These are phyloP conservation scores for Crepidodera aurea DNA, from an alignment of 2,888 invertebrate genomes.

Conservation along the genomic window DNA sequence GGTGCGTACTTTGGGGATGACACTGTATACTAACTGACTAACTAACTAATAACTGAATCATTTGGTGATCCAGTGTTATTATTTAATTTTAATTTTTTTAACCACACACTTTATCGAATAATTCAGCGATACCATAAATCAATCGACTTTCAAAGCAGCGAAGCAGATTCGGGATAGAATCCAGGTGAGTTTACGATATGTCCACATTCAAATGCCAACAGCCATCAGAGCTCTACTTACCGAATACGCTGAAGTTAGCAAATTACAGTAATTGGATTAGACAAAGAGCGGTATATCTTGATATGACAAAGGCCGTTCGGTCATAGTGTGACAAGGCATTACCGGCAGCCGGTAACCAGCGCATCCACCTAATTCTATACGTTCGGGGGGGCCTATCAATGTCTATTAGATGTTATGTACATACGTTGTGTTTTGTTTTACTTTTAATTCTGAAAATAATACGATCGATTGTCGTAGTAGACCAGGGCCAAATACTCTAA, in stretches of 20 bases:
- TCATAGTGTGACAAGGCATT: slow-evolving; percentile 24
- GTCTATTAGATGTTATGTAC: too few relatives aligned
- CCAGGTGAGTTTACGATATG: slow-evolving; percentile 23
- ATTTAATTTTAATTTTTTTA: too few relatives aligned
- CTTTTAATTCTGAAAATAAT: too few relatives aligned
- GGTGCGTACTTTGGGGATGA: too few relatives aligned
- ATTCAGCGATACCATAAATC: neutral
- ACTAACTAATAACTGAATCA: too few relatives aligned
- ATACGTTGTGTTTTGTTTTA: too few relatives aligned
- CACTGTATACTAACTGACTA: too few relatives aligned
- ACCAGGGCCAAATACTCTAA: too few relatives aligned
- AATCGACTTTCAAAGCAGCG: neutral
- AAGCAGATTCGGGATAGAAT: slow-evolving; percentile 6
- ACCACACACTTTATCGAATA: too few relatives aligned
- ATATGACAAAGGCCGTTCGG: slow-evolving; percentile 26
- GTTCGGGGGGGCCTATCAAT: neutral
- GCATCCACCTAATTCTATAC: neutral
- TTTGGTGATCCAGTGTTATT: too few relatives aligned
- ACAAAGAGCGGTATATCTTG: slow-evolving; percentile 27
- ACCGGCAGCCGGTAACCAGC: slow-evolving; percentile 6
- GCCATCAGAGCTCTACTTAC: slow-evolving; percentile 9
- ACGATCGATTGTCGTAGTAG: too few relatives aligned
- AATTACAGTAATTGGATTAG: slow-evolving; percentile 27
- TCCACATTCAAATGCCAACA: slow-evolving; percentile 23
- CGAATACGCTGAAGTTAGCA: slow-evolving; percentile 13